Evolutionary conservation across 2,888 invertebrate genomes (phyloP).

Genomic region (Conomelus anceps): DNA sequence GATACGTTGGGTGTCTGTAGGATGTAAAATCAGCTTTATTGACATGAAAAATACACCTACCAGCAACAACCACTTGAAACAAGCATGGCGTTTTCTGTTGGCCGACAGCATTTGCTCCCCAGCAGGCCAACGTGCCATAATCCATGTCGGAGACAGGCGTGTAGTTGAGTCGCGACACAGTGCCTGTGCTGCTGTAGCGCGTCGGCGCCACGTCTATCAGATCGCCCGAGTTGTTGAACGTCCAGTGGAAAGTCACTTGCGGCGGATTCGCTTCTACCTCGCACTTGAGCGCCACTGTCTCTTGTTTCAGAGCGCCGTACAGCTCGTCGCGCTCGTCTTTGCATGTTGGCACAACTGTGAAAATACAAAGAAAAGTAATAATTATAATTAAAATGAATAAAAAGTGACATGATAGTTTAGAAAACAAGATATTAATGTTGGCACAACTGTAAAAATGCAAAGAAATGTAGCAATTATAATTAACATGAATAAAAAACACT

Average conservation of each 20-base stretch:
- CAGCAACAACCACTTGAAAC: constrained; percentile 79
- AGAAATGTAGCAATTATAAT: too few relatives aligned
- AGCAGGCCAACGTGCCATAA: constrained; percentile 83
- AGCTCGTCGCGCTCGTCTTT: constrained; percentile 70
- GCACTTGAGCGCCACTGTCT: constrained; percentile 77
- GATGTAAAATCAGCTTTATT: not conserved
- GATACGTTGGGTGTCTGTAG: too few relatives aligned
- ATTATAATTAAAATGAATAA: not conserved
- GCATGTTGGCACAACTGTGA: constrained; percentile 67
- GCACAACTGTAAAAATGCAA: too few relatives aligned
- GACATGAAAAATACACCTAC: constrained; percentile 45
- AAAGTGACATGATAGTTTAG: not conserved
- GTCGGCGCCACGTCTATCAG: constrained; percentile 68
- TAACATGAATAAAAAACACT: too few relatives aligned
- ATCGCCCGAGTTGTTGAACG: constrained; percentile 85
- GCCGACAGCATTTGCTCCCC: constrained; percentile 77
- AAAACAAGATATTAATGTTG: not conserved
- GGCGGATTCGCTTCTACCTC: constrained; percentile 86
- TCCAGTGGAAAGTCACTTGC: constrained; percentile 80
- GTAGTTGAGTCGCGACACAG: constrained; percentile 69
- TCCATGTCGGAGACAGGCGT: constrained; percentile 82
- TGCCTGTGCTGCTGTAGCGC: constrained; percentile 59
- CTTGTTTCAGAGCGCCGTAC: constrained; percentile 80
- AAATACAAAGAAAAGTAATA: not conserved
- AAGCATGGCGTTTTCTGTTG: constrained; percentile 76